Base-by-base conservation (phyloP, 2,888 invertebrate species). In the Panzeria rudis region DNA sequence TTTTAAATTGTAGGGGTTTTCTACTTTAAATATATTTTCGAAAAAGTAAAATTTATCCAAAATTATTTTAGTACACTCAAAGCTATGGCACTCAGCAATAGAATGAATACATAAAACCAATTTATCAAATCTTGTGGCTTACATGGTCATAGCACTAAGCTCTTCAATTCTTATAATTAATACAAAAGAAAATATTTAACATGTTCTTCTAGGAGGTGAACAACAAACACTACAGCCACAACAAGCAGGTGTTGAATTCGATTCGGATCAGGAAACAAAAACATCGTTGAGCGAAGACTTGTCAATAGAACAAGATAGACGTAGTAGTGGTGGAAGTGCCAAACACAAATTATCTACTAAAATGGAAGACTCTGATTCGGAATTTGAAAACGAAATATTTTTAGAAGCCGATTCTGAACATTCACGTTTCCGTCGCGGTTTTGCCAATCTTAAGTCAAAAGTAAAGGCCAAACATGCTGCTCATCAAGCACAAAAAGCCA, bases 211-310 rank as follows among this genome's bases (percentile, higher is more conserved):
- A 82, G 77, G 62, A 29, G 83, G 72, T 20, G 76, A 86, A 7
- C n/a, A 56, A 32, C 56, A 11, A 50, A 20, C 3, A 47, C 75
- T 76, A 20, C 76, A 77, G 3, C 84, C 79, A 56, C 86, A 69
- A n/a, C 86, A 38, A 20, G n/a, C 84, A 35, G 59, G 23, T 17
- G 9, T 32, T 11, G 92, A 92, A 41, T 87, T 89, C 11, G 92
- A 92, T 76, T 92, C 92, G 8, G 92, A 92, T 86, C 88, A 87
- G 11, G 92, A 92, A 66, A 90, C 90, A 29, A 89, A 85, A 54
- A 88, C 91, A 23, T 90, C 90, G 5, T 85, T 89, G 4, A 90
- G 90, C 78, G 92, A 92, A 79, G 92, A 92, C 20, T 81, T 90
- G 8, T 88, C 89, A 0, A 71, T 89, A 44, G 90, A 90, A 41